These are phyloP conservation scores for Loxodonta africana DNA, from an alignment of 2,113 vertebrate species.

Conservation along the genomic window DNA sequence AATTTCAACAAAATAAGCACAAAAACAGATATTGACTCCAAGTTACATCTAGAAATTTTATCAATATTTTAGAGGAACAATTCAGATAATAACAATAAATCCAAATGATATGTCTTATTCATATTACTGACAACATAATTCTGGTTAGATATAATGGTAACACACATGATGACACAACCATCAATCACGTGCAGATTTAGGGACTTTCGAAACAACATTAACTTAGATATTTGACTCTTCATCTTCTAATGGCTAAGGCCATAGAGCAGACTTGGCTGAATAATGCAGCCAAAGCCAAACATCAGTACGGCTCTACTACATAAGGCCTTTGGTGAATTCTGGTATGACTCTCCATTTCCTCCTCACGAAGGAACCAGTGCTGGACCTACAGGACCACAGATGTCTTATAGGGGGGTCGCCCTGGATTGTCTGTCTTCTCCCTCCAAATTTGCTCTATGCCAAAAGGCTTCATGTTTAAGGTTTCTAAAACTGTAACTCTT, in stretches of 20 bases:
- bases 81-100: conserved; percentile 29
- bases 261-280: not conserved
- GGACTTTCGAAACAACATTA: conserved; percentile 23
- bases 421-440: not conserved
- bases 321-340: not conserved
- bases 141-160: not conserved
- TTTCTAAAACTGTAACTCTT: not conserved
- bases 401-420: not conserved
- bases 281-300: conserved; percentile 29
- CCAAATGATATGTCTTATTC: not conserved
- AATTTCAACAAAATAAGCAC: not conserved
- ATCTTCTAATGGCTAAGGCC: not conserved
- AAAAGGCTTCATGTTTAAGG: not conserved
- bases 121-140: conserved; percentile 20
- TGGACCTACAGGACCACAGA: not conserved
- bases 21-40: not conserved
- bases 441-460: not conserved
- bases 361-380: not conserved
- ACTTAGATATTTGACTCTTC: not conserved
- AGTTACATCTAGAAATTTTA: not conserved
- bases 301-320: not conserved
- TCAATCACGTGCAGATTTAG: not conserved
- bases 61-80: conserved; percentile 27
- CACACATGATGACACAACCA: not conserved
- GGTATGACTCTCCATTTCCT: not conserved